phyloP scores from a whole-genome alignment of 2,888 invertebrate species.

The Myopa testacea region DNA sequence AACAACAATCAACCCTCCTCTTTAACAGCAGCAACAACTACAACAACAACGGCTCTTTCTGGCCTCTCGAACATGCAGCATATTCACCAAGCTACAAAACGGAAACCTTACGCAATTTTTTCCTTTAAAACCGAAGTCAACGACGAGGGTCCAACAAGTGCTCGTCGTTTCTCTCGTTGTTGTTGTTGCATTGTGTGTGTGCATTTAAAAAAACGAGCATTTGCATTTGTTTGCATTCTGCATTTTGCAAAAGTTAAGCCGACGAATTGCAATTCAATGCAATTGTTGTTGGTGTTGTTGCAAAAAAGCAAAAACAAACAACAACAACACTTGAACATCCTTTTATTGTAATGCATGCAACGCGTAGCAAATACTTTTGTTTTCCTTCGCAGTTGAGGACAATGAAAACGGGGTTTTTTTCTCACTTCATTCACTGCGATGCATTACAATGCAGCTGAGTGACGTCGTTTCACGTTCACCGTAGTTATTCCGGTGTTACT shows the following conservation, averaged over 20 bases:
- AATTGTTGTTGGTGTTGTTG: neutral
- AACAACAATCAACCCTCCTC: conserved; percentile 9
- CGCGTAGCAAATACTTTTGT: neutral
- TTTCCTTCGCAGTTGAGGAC: neutral
- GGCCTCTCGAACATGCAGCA: neutral
- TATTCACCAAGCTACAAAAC: neutral
- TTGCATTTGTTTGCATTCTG: neutral
- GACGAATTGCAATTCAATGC: neutral
- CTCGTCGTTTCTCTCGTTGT: neutral
- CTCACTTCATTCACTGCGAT: neutral
- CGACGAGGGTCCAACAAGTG: neutral
- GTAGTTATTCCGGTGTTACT: neutral
- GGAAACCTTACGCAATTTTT: neutral
- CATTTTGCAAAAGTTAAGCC: neutral
- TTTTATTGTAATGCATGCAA: conserved; percentile 16
- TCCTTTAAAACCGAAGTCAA: neutral
- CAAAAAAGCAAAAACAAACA: neutral
- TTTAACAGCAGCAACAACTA: neutral
- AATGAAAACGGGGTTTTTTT: neutral
- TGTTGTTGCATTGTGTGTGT: neutral
- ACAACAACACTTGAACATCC: conserved; percentile 28
- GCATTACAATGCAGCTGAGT: neutral
- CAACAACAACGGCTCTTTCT: neutral
- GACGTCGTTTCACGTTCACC: neutral
- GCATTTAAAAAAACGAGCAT: neutral